These are phyloP conservation scores for Sycobia sp. DNA, from an alignment of 1,140 invertebrate genomes.

Conservation along the genomic window DNA sequence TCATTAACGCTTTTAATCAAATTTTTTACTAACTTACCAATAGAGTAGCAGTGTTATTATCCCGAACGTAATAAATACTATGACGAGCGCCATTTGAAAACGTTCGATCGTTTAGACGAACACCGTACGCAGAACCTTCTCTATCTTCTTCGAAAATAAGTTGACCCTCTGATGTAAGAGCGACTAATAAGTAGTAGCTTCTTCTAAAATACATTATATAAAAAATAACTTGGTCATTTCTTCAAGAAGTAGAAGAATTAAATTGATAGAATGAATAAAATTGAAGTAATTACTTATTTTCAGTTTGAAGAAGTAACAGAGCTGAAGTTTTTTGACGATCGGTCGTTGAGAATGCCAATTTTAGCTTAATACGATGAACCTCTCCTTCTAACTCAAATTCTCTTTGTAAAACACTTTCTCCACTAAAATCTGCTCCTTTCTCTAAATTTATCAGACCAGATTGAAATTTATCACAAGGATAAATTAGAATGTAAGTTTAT, in stretches of 20 bases:
- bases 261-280: neutral
- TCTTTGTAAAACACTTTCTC: constrained; percentile 79
- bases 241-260: neutral
- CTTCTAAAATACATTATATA: constrained; percentile 67
- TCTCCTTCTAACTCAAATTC: constrained; percentile 74
- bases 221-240: no score
- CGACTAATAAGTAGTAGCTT: constrained; percentile 82
- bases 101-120: constrained; percentile 74
- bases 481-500: neutral
- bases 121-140: constrained; percentile 74
- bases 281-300: constrained; percentile 71
- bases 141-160: constrained; percentile 84
- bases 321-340: constrained; percentile 78
- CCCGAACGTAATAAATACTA: constrained; percentile 82
- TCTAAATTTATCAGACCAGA: no score
- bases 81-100: constrained; percentile 84
- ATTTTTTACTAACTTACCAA: constrained; percentile 54
- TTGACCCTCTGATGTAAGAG: constrained; percentile 79
- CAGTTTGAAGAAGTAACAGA: constrained; percentile 78
- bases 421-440: constrained; percentile 86
- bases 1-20: neutral
- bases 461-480: constrained; percentile 48
- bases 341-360: constrained; percentile 81
- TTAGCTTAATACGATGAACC: constrained; percentile 76
- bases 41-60: constrained; percentile 72